A percentile compares a stretch with the other conserved stretches of the same genome.
Conservation (phyloP, 2,888 invertebrate species). For the Tiliacea aurago region DNA sequence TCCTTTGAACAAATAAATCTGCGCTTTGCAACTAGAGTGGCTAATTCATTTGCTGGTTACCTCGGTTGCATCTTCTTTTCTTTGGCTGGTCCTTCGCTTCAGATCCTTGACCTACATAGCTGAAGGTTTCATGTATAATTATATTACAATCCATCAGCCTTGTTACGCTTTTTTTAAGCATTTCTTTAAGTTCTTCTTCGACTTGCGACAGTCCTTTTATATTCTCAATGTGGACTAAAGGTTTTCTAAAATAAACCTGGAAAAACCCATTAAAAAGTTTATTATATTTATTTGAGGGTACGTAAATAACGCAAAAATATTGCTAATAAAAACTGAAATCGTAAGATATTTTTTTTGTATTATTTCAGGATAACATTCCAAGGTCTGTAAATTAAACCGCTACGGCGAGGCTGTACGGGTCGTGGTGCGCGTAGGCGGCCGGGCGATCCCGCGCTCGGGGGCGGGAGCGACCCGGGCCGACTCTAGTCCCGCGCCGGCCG, state of each 20-base stretch:
- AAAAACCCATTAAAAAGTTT: neutral
- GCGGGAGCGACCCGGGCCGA: constrained; percentile 72
- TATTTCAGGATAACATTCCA: constrained; percentile 10
- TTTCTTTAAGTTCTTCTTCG: neutral
- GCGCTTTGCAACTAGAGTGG: neutral
- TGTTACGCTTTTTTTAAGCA: neutral
- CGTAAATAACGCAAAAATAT: neutral
- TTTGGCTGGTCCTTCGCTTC: neutral
- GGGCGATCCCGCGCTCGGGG: constrained; percentile 55
- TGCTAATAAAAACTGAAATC: neutral
- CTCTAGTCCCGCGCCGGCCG: constrained; percentile 78
- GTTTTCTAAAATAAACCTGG: neutral
- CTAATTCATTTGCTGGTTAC: neutral
- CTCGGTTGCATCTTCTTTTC: neutral
- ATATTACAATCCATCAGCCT: neutral
- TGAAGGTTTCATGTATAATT: constrained; percentile 1
- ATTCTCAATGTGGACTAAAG: neutral
- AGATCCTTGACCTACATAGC: constrained; percentile 32
- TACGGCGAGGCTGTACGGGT: constrained; percentile 50
- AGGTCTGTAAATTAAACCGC: constrained; percentile 25
- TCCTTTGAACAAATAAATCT: neutral
- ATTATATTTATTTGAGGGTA: too few relatives aligned
- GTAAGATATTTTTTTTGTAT: neutral
- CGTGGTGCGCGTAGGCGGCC: constrained; percentile 61
- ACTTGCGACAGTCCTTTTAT: neutral